phyloP scores from a whole-genome alignment of 2,113 vertebrate species.

The cattle (Bos taurus) region ARS-UCD2.0 NC_037344.1:45969001-45969500 shows the following conservation, averaged over 20 bases:
- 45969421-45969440: not conserved
- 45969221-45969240: fast-evolving
- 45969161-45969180: too few species aligned
- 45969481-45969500: not conserved
- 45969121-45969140: too few species aligned
- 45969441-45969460: not conserved
- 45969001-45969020: not conserved
- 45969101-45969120: too few species aligned
- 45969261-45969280: not conserved
- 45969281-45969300: not conserved
- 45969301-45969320: not conserved
- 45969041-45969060: too few species aligned
- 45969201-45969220: not conserved
- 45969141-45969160: too few species aligned
- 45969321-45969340: not conserved
- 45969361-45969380: not conserved
- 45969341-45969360: not conserved
- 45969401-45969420: not conserved
- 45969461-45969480: not conserved
- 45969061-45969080: too few species aligned
- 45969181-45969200: not conserved
- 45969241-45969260: not conserved
- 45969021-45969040: too few species aligned
- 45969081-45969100: too few species aligned
- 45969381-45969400: not conserved